A percentile compares a stretch with the other conserved stretches of the same genome.
These are phyloP conservation scores for Calonectris borealis DNA, from an alignment of 2,113 vertebrate genomes.

Conservation along the genomic window DNA sequence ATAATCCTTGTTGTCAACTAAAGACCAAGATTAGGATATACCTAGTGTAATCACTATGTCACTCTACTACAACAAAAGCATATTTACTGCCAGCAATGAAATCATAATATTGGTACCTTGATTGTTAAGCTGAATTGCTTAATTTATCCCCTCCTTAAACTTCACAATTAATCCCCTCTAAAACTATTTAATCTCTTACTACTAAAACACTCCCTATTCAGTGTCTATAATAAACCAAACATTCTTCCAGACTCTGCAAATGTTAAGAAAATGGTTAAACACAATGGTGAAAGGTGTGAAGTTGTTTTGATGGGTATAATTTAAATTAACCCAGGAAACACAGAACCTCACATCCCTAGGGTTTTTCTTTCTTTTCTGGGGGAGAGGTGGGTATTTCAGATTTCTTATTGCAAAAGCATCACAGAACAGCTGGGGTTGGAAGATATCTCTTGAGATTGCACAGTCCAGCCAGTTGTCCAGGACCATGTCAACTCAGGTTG, in stretches of 20 bases:
- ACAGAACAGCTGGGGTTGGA: not conserved
- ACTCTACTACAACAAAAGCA: not conserved
- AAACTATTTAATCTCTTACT: not conserved
- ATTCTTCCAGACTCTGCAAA: not conserved
- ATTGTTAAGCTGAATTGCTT: not conserved
- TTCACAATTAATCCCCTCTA: not conserved
- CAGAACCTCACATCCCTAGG: not conserved
- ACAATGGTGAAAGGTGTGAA: not conserved
- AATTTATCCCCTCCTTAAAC: not conserved
- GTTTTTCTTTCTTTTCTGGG: not conserved
- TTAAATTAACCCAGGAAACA: not conserved
- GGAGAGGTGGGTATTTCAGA: rapidly evolving
- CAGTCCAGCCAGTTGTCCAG: not conserved
- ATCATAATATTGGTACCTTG: not conserved
- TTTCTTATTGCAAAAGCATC: not conserved
- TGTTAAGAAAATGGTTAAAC: not conserved
- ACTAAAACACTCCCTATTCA: not conserved
- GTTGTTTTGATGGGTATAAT: not conserved
- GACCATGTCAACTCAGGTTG: not conserved
- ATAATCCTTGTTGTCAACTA: not conserved
- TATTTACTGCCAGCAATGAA: not conserved
- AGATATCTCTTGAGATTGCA: not conserved
- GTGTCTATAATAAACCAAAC: not conserved
- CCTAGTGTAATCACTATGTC: not conserved
- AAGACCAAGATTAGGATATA: not conserved